Evolutionary conservation across 2,113 vertebrate genomes (phyloP).

Genomic region (Tyto alba): DNA sequence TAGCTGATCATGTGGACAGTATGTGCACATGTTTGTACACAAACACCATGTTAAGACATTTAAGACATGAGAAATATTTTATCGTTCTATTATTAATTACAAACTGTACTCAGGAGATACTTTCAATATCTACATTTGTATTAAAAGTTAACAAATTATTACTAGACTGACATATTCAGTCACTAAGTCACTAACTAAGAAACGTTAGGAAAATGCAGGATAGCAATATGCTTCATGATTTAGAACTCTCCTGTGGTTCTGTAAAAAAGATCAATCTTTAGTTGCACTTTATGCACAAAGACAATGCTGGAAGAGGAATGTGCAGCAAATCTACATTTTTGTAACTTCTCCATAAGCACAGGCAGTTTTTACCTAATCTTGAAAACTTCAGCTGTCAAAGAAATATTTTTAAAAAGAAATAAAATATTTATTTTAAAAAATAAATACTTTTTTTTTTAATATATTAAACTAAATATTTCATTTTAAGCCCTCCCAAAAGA

Average conservation of each 20-base stretch:
- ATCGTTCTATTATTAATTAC: not conserved
- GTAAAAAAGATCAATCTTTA: not conserved
- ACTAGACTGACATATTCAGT: not conserved
- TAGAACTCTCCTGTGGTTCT: not conserved
- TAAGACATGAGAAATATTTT: not conserved
- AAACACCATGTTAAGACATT: not conserved
- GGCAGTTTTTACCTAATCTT: not conserved
- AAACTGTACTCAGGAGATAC: not conserved
- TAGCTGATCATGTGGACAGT: conserved; percentile 22
- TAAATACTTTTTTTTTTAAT: not conserved
- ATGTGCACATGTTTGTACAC: not conserved
- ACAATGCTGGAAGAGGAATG: not conserved
- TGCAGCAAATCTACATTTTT: not conserved
- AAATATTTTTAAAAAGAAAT: not conserved
- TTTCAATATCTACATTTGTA: not conserved
- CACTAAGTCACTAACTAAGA: no score
- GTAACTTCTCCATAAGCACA: not conserved
- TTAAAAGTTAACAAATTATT: not conserved
- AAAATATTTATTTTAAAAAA: not conserved
- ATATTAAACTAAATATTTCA: not conserved
- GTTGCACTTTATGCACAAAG: not conserved
- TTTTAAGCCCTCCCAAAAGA: not conserved
- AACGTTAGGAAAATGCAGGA: not conserved
- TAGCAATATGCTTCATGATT: not conserved
- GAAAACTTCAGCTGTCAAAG: not conserved